Conservation (phyloP, 2,113 vertebrate genomes). For the Calyptommatus sinebrachiatus region DNA sequence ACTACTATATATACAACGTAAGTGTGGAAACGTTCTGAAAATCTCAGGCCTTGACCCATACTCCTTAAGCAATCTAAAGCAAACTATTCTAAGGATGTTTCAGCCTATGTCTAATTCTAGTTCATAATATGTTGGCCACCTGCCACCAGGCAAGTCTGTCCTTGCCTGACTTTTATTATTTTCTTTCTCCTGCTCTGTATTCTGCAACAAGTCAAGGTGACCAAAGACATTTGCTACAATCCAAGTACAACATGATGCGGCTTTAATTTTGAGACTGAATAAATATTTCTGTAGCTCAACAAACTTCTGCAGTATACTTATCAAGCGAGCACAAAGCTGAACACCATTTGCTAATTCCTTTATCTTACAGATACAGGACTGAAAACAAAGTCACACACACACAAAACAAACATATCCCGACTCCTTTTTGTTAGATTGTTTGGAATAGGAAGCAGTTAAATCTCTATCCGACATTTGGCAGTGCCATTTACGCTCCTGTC, state of each 20-base stretch:
- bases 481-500: constrained; percentile 52
- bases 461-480: constrained; percentile 55
- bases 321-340: constrained; percentile 62
- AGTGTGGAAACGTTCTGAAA: too few species aligned
- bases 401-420: not conserved
- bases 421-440: constrained; percentile 46
- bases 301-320: constrained; percentile 60
- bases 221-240: constrained; percentile 12
- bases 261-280: constrained; percentile 60
- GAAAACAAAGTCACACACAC: constrained; percentile 59
- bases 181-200: not conserved
- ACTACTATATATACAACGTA: too few species aligned
- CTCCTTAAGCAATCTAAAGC: too few species aligned
- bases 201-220: not conserved
- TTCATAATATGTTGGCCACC: too few species aligned
- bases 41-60: too few species aligned
- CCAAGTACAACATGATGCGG: constrained; percentile 31
- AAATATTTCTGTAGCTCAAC: constrained; percentile 62
- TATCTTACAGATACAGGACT: constrained; percentile 69
- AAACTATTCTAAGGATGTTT: too few species aligned
- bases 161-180: not conserved
- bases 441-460: constrained; percentile 60
- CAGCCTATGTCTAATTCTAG: too few species aligned
- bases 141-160: too few species aligned
- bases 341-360: constrained; percentile 65